Evolutionary conservation across 64 coral and sea anemone genomes (phyloP), one percentile per base, ranked within the genome.

Genomic region (Montipora foliosa): DNA sequence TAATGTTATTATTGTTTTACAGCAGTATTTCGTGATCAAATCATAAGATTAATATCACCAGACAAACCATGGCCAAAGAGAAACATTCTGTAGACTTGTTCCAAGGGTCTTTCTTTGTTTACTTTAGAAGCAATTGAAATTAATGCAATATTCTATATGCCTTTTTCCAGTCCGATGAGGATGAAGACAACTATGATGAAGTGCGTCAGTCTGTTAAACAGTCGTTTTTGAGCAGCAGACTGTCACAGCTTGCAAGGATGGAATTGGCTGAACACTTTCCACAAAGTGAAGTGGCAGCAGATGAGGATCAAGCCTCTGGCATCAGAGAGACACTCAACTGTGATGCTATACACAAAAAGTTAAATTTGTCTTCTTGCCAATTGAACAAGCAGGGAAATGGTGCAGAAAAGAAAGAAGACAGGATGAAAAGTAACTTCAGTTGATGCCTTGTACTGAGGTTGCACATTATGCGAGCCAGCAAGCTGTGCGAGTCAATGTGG

Each of bases 131-230:
- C 37, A 37, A 2, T 37, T 37, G 37, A 37, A 67, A 53, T 44
- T 80, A 13, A n/a, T 47, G 17, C 37, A 51, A 57, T 3, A 20
- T 44, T 11, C 21, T 14, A 60, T 3, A n/a, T 48, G 12, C 72
- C 67, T 10, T 50, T 71, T 47, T 24, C 68, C 61, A 97, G 96
- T 97, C 96, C 84, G 96, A 97, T 67, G 96, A 97, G 52, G 84
- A 93, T 59, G 96, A 95, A 75, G 90, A 92, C 71, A 97, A 97
- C 71, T 95, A 92, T 46, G 88, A 92, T 16, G 84, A 97, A 95
- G 82, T 97, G 7, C 96, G 84, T 6, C 67, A 46, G 19, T 72
- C 75, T 58, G 91, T 97, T 72, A 92, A 97, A 29, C 52, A 82
- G 12, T 95, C 93, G 1, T 95, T 97, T 46, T 70, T 93, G 44